Evolutionary conservation across 2,113 vertebrate species (phyloP).

Genomic region (Ageneiosus marmoratus): DNA sequence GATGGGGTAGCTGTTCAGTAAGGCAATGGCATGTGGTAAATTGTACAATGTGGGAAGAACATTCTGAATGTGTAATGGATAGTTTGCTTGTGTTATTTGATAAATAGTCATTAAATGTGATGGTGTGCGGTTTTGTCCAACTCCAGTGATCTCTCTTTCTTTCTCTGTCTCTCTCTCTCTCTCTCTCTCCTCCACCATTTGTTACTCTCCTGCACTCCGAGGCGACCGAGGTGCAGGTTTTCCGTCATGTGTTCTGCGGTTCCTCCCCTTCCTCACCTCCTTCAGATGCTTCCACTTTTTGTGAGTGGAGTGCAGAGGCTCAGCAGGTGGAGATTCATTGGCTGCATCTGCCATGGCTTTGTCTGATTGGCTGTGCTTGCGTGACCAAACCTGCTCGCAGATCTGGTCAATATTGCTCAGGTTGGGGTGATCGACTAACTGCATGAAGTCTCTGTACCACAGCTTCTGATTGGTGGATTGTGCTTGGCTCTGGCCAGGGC

Average conservation of each 20-base stretch:
- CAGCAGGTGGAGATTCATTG: conserved; percentile 53
- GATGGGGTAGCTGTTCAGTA: not conserved
- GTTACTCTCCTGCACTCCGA: conserved; percentile 81
- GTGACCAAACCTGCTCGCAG: conserved; percentile 84
- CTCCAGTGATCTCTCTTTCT: conserved; percentile 56
- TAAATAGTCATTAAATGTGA: conserved; percentile 72
- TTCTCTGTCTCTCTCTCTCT: conserved; percentile 29
- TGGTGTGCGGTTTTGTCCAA: conserved; percentile 53
- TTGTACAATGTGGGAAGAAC: conserved; percentile 1
- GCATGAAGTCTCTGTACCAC: conserved; percentile 96
- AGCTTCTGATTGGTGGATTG: conserved; percentile 75
- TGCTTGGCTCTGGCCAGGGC: conserved; percentile 31
- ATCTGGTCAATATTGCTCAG: conserved; percentile 80
- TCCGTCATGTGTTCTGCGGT: conserved; percentile 81
- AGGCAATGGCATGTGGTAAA: conserved; percentile 9
- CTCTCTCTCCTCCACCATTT: conserved; percentile 1
- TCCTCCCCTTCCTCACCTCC: conserved; percentile 81
- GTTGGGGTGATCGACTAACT: conserved; percentile 90
- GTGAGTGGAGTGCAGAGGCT: conserved; percentile 56
- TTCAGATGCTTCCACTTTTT: conserved; percentile 80
- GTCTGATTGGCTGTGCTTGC: conserved; percentile 65
- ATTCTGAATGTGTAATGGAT: conserved; percentile 8
- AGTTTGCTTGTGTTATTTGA: conserved; percentile 43
- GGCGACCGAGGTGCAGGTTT: conserved; percentile 81
- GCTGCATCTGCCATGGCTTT: conserved; percentile 58